Conservation (phyloP, 2,797 vertebrate genomes). For the Cygnus olor region DNA sequence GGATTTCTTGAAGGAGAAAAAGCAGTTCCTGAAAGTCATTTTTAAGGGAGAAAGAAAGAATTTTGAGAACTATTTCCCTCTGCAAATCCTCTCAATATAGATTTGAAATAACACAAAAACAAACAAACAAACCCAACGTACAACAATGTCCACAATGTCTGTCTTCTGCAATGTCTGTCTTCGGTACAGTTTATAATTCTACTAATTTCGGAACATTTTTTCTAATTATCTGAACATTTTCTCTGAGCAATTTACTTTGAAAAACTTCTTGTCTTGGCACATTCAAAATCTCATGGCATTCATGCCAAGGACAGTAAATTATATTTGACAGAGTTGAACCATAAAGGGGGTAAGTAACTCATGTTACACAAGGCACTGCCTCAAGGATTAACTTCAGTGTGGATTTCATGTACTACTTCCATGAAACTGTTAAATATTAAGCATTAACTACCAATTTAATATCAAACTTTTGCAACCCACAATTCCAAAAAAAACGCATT, state of each 20-base stretch:
- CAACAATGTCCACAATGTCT: neutral
- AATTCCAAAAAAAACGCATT: neutral
- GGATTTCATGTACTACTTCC: neutral
- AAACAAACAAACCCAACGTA: neutral
- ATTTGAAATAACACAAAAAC: neutral
- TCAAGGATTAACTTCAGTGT: neutral
- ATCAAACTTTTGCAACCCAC: neutral
- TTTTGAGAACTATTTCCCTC: neutral
- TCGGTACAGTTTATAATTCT: neutral
- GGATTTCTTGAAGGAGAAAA: constrained; percentile 15
- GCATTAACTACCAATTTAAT: neutral
- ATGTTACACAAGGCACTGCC: neutral
- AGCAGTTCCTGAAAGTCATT: neutral
- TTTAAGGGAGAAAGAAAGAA: neutral
- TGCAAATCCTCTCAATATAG: neutral
- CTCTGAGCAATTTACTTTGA: neutral
- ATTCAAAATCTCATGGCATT: neutral
- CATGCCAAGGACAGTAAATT: neutral
- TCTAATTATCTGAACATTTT: neutral
- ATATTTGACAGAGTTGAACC: neutral
- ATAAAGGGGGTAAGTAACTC: neutral
- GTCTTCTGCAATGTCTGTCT: neutral
- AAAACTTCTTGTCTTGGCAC: neutral
- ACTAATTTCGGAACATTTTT: neutral
- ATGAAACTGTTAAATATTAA: neutral